Conservation (phyloP, 2,888 invertebrate genomes). For the Ypsolopha scabrella region DNA sequence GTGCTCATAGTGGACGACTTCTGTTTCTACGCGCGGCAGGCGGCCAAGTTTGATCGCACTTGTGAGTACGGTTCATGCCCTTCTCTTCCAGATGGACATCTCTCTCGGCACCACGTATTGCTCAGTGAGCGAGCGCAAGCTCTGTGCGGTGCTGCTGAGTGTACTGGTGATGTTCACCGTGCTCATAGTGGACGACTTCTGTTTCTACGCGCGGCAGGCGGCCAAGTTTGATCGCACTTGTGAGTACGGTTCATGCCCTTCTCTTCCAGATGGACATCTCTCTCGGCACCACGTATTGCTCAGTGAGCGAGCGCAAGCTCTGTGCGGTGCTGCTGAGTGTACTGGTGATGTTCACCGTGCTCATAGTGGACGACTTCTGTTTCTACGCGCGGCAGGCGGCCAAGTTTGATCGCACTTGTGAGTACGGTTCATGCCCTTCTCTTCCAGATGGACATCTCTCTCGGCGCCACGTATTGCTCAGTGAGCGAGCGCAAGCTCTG, state of each 20-base stretch:
- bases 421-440: conserved; percentile 15
- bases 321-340: conserved; percentile 45
- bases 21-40: conserved; percentile 52
- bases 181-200: conserved; percentile 54
- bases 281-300: conserved; percentile 49
- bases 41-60: conserved; percentile 39
- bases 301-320: conserved; percentile 45
- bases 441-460: conserved; percentile 50
- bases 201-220: conserved; percentile 52
- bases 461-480: conserved; percentile 48
- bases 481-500: conserved; percentile 50
- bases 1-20: conserved; percentile 54
- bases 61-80: conserved; percentile 32
- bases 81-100: conserved; percentile 42
- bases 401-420: conserved; percentile 46
- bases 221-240: conserved; percentile 45
- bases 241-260: conserved; percentile 21
- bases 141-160: conserved; percentile 42
- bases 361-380: conserved; percentile 54
- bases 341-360: conserved; percentile 49
- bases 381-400: conserved; percentile 53
- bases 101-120: conserved; percentile 54
- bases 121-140: conserved; percentile 41
- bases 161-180: conserved; percentile 54
- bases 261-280: conserved; percentile 47